These are phyloP conservation scores for Trissolcus brochymenae DNA, from an alignment of 2,888 invertebrate genomes.

Conservation along the genomic window DNA sequence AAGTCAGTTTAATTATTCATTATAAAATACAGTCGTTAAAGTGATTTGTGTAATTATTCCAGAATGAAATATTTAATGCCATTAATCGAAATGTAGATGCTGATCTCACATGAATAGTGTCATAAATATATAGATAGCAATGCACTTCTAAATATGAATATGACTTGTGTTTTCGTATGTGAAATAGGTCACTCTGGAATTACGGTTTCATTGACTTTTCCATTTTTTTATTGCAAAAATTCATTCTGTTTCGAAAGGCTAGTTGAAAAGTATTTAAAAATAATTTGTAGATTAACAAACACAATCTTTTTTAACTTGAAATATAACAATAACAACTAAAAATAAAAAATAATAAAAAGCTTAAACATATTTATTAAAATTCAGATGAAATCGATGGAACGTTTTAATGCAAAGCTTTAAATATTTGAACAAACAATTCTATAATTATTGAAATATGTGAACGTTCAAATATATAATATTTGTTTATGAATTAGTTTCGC, in stretches of 20 bases:
- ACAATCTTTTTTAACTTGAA: too few relatives aligned
- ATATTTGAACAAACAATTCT: too few relatives aligned
- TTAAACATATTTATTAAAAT: too few relatives aligned
- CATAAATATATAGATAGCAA: slow-evolving; percentile 45
- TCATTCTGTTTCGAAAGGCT: too few relatives aligned
- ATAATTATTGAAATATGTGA: background rate
- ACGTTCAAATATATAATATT: slow-evolving; percentile 3
- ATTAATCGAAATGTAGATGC: slow-evolving; percentile 31
- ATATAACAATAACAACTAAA: too few relatives aligned
- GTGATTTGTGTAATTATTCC: slow-evolving; percentile 20
- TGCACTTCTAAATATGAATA: slow-evolving; percentile 49
- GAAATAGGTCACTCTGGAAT: slow-evolving; percentile 38
- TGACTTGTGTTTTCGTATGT: slow-evolving; percentile 39
- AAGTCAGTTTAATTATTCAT: slow-evolving; percentile 5
- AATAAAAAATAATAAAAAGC: too few relatives aligned
- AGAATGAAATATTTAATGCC: slow-evolving; percentile 25
- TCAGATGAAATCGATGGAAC: too few relatives aligned
- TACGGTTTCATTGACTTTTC: slow-evolving; percentile 43
- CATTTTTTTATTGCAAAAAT: too few relatives aligned
- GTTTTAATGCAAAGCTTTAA: too few relatives aligned
- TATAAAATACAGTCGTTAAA: slow-evolving; percentile 19
- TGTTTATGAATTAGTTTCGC: slow-evolving; percentile 20
- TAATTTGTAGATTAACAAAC: too few relatives aligned
- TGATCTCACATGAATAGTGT: slow-evolving; percentile 27
- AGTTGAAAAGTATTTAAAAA: too few relatives aligned